Base-by-base conservation (phyloP, 2,888 invertebrate species). In the Micoletzkya japonica region DNA sequence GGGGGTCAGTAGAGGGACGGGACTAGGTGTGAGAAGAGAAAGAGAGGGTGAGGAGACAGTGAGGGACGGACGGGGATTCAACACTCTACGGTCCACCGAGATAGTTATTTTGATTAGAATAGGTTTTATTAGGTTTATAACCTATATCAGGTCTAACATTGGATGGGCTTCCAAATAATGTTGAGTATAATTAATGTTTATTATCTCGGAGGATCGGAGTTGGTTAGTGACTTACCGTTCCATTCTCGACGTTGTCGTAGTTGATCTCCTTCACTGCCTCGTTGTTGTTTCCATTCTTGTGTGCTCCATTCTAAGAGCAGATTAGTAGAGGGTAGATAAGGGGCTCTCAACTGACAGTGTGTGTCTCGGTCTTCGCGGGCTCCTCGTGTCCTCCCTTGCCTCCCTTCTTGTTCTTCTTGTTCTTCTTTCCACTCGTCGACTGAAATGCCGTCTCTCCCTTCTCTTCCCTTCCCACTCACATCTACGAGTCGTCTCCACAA, bases 381-480 rank as follows among this genome's bases (percentile, higher is more conserved):
- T 75, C 73, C 56, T 73, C 73, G 17, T 74, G 71, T 37, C 64
- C 59, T 50, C 74, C 71, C 50, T 77, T 72, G 70, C 74, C 75
- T 61, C 71, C 63, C 60, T 74, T 75, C 72, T 78, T 79, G 58
- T 76, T 75, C 69, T 76, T 77, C 72, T 77, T 77, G 26, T 72
- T 74, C 61, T 75, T 78, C 28, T 72, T 76, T 32, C 30, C 0
- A 30, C 17, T 4, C 20, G 32, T 1, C 2, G 3, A 49, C 1
- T 34, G n/a, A 50, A 50, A 1, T 28, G n/a, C n/a, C 24, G 37
- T 57, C 34, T 6, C 34, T 59, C 28, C 1, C 44, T 44, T 14
- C 10, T 44, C 44, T 44, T 4, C 17, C 17, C 17, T 7, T 39
- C 14, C 20, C 3, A 61, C 63, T 26, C 32, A 63, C 63, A 32